Evolutionary conservation across 37 sponge, comb jelly and placozoan species (phyloP).

Genomic region (Cladorhizidae sp.): DNA sequence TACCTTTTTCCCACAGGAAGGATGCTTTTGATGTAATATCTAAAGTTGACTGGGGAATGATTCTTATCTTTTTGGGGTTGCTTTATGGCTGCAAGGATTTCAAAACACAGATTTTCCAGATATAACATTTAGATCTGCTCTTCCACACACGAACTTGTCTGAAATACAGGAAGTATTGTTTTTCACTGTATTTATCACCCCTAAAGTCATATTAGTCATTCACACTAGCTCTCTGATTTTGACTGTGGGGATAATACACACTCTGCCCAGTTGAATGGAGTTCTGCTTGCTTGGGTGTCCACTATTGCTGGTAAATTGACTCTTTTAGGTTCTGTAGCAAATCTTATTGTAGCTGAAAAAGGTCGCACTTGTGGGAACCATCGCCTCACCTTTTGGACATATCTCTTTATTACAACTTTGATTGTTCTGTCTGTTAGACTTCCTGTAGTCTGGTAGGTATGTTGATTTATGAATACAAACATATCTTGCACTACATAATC

Average conservation of each 20-base stretch:
- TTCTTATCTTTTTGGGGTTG: slow-evolving; percentile 89
- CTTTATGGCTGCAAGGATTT: slow-evolving; percentile 89
- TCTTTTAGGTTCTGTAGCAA: slow-evolving; percentile 81
- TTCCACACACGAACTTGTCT: slow-evolving; percentile 40
- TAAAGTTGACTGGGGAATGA: slow-evolving; percentile 88
- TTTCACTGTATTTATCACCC: slow-evolving; percentile 69
- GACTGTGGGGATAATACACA: slow-evolving; percentile 37
- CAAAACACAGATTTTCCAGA: slow-evolving; percentile 62
- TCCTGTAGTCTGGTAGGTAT: slow-evolving; percentile 57
- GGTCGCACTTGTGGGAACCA: slow-evolving; percentile 41
- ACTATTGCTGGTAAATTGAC: slow-evolving; percentile 85
- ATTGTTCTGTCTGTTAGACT: slow-evolving; percentile 54
- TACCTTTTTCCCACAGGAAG: slow-evolving; percentile 56
- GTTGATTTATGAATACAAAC: neutral
- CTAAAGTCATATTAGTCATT: slow-evolving; percentile 70
- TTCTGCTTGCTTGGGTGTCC: slow-evolving; percentile 80
- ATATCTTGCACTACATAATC: too few relatives aligned
- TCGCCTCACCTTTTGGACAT: slow-evolving; percentile 59
- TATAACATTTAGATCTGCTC: slow-evolving; percentile 23
- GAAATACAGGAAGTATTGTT: slow-evolving; percentile 52
- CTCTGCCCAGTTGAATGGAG: slow-evolving; percentile 22
- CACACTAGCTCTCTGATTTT: slow-evolving; percentile 32
- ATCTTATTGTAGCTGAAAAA: slow-evolving; percentile 89
- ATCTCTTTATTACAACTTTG: slow-evolving; percentile 66
- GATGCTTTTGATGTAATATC: slow-evolving; percentile 72